Evolutionary conservation across 2,888 invertebrate species (phyloP), one percentile per base, ranked within the genome.

Genomic region (Holacanthella duospinosa): DNA sequence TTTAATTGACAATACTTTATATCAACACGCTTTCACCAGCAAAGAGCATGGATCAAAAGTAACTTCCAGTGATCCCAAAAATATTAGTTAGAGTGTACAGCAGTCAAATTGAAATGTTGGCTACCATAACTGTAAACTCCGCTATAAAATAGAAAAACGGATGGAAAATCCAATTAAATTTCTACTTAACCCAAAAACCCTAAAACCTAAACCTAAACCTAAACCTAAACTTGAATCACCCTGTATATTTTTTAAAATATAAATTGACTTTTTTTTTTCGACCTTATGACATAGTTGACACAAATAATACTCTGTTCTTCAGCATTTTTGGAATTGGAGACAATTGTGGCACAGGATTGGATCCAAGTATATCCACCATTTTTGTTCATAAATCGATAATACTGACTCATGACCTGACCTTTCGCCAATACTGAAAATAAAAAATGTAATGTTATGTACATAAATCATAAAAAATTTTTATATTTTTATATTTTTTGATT

Each of bases 291-390:
- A 79, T 95, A 95, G 80, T 95, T 94, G 75, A 96, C 93, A 77
- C 94, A 94, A 71, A 96, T 93, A 74, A 96, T 93, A 76, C 93
- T 95, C 79, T 95, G 94, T 77, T 96, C 95, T 68, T 96, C 95
- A 4, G 91, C 89, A 75, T 93, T 94, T 80, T 95, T 96, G 60
- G 90, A 87, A 76, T 88, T 93, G 80, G 93, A 94, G 63, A 96
- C 90, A 54, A 95, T 92, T 0, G 95, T 96, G 65, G 95, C 95
- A 78, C 95, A 96, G 0, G 93, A 93, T 79, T 95, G 95, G 75
- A 96, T 80, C 95, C 95, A 96, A 61, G 93, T 92, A 80, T 88
- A 96, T 43, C 96, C 96, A 4, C 95, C 95, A 72, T 85, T 87
- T 78, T 94, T 94, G 80, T 94, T 95, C 88, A 96, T 92, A 75